These are phyloP conservation scores for Gymnobelideus leadbeateri DNA, from an alignment of 2,113 vertebrate genomes.

Conservation along the genomic window DNA sequence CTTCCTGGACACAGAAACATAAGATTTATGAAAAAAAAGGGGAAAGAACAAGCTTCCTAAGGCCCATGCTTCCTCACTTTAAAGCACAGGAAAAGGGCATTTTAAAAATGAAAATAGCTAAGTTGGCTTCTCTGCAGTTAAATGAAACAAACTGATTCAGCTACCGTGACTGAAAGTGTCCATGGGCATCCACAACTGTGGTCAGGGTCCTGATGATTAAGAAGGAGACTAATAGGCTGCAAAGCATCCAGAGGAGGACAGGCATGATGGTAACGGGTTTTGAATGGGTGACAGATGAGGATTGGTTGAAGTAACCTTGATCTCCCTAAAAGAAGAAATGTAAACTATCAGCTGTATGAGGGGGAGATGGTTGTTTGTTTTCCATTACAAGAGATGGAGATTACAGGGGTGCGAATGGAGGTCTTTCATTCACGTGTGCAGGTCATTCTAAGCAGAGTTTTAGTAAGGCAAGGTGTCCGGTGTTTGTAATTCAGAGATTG, in stretches of 20 bases:
- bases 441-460: not conserved
- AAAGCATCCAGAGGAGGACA: not conserved
- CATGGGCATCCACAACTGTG: not conserved
- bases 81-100: not conserved
- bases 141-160: conserved; percentile 5
- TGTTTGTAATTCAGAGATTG: not conserved
- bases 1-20: not conserved
- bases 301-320: not conserved
- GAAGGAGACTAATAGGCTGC: not conserved
- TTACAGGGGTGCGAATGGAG: not conserved
- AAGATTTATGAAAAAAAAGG: not conserved
- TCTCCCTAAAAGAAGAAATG: not conserved
- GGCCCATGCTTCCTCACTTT: not conserved
- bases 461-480: not conserved
- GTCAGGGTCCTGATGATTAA: not conserved
- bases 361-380: no score
- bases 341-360: not conserved
- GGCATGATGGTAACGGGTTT: not conserved
- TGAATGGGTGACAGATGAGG: not conserved
- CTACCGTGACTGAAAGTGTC: not conserved
- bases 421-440: not conserved
- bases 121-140: not conserved
- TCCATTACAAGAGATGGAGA: no score
- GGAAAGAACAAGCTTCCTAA: not conserved
- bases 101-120: not conserved